Base-by-base conservation (phyloP, 2,113 vertebrate genomes). In the Otus sunia region DNA sequence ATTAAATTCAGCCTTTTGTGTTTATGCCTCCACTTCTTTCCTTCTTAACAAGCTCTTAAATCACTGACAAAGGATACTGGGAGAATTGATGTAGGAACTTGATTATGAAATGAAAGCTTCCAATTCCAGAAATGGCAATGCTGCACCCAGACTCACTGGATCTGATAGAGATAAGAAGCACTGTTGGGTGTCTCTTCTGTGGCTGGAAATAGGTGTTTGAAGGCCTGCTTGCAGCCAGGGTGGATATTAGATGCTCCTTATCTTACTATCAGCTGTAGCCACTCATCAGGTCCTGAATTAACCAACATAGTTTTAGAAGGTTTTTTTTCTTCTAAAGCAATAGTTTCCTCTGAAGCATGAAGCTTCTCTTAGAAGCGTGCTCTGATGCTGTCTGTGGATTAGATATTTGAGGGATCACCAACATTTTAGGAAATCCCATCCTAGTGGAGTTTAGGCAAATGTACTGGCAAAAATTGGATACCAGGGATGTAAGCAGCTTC, bases 181-280 rank as follows among this genome's bases (percentile, higher is more conserved):
- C 9, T 88, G 45, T 29, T 3, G 5, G 5, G 19, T 58, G 34
- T 41, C n/a, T 79, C 21, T 55, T 62, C 22, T 10, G 18, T 55
- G 47, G 7, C 15, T 94, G 49, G 26, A 71, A 92, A 49, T 26
- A 45, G 3, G 16, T 30, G 19, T 41, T 58, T 71, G 41, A 34
- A 52, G 32, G 27, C 34, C 41, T 83, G 25, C 49, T 76, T 0
- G 0, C 39, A 76, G 71, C 8, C 29, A 53, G 26, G 6, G 16
- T 1, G 3, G 19, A 13, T 36, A 43, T 25, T 72, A 78, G 11
- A 26, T 56, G 2, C 22, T 82, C 47, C 29, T 67, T 87, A 27
- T 45, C 43, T 45, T 45, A 45, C 18, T 45, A 45, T 45, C 18
- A 78, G 16, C 43, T 64, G 32, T 59, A 77, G 47, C 10, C 17